Percentiles rank a stretch among this genome's conserved stretches.
phyloP scores from a whole-genome alignment of 2,113 vertebrate species.

The Connochaetes taurinus region DNA sequence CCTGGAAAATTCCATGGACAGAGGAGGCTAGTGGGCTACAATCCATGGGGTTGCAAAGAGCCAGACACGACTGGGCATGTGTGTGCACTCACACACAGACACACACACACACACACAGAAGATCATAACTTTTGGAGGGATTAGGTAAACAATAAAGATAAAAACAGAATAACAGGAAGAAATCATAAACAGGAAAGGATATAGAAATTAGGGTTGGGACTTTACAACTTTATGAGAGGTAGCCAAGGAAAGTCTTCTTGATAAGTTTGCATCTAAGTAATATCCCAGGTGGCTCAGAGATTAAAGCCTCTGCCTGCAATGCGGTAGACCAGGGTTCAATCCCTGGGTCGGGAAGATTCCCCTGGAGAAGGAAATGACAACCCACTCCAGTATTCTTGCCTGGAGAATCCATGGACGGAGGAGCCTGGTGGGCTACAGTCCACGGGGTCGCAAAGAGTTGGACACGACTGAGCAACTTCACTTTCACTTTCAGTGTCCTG shows the following conservation, averaged over 20 bases:
- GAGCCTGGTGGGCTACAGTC: too few species aligned
- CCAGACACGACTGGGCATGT: background rate
- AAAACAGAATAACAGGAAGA: background rate
- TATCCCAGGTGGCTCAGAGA: too few species aligned
- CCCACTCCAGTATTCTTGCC: too few species aligned
- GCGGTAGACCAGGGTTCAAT: too few species aligned
- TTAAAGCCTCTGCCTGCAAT: too few species aligned
- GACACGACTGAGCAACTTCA: too few species aligned
- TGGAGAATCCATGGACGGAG: too few species aligned
- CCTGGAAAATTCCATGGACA: background rate
- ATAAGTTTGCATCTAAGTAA: background rate
- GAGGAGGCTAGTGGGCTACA: background rate
- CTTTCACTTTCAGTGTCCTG: background rate
- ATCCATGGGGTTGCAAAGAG: background rate
- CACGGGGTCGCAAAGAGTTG: fast-evolving
- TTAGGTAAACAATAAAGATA: background rate
- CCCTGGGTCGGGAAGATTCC: too few species aligned
- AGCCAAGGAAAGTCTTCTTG: background rate
- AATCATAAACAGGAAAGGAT: background rate
- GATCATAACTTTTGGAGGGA: background rate
- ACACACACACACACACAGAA: background rate
- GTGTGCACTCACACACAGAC: background rate
- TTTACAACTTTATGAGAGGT: background rate
- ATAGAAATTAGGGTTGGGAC: background rate
- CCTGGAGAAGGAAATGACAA: too few species aligned